Conservation (phyloP, 2,888 invertebrate species). For the Harpagoxenus sublaevis region DNA sequence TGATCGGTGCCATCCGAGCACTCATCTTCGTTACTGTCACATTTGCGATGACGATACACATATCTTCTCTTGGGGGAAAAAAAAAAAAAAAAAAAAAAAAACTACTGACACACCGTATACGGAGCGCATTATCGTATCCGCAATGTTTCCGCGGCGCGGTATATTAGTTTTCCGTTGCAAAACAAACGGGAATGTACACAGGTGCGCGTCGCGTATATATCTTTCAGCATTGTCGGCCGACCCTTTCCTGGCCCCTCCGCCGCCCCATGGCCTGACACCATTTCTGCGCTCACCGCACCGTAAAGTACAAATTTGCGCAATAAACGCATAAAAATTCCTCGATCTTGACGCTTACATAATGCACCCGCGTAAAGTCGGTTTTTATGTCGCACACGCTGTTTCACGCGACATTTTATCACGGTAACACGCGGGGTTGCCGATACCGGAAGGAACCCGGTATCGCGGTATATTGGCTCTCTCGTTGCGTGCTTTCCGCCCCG, state of each 20-base stretch:
- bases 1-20: neutral
- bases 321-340: constrained; percentile 67
- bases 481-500: neutral
- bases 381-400: constrained; percentile 7
- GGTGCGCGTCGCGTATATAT: constrained; percentile 67
- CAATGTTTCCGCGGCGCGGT: constrained; percentile 34
- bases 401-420: constrained; percentile 14
- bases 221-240: constrained; percentile 59
- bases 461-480: neutral
- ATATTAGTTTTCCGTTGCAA: constrained; percentile 65
- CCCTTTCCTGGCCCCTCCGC: constrained; percentile 60
- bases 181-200: constrained; percentile 64
- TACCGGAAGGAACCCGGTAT: neutral
- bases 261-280: constrained; percentile 54
- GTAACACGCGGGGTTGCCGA: neutral
- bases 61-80: constrained; percentile 5
- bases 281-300: constrained; percentile 60
- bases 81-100: neutral
- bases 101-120: constrained; percentile 24
- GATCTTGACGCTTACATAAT: constrained; percentile 60
- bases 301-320: constrained; percentile 47
- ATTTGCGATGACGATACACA: neutral
- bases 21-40: neutral
- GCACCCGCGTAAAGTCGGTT: constrained; percentile 49
- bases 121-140: constrained; percentile 56